Evolutionary conservation across 1,140 invertebrate species (phyloP), one percentile per base, ranked within the genome.

Genomic region (Wiebesia pumilae): DNA sequence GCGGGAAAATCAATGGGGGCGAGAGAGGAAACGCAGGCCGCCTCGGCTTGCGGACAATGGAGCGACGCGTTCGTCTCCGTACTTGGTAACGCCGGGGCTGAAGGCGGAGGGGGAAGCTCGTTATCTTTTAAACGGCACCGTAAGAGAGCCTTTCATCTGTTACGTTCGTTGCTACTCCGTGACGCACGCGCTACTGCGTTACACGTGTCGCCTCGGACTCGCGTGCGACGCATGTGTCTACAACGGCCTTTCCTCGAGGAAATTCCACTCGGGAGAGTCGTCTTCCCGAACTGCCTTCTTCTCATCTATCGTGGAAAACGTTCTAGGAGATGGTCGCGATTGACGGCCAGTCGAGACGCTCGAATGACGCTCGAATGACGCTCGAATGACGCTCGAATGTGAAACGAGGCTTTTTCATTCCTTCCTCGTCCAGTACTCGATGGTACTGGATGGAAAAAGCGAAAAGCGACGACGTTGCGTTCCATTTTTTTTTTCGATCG

Each of bases 61-160:
- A 27, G 58, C 58, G 58, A 24, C 3, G 3, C 58, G 3, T 16
- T 62, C 58, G 21, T 62, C 58, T 62, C 24, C 24, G 21, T 24
- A 27, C 24, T 27, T 10, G 54, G 54, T 3, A 21, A 27, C 54
- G 43, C 27, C 54, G 78, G 35, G 51, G 30, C 33, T 7, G 78
- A 16, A 14, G 58, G 19, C 47, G 27, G 54, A 58, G 38, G n/a
- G 9, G 35, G 35, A 21, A 81, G 19, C 47, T 54, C n/a, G 54
- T 81, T 81, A 62, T 81, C 33, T 81, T 81, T 81, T 81, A 81
- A 81, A 81, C 35, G 58, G 19, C 58, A 27, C 43, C 35, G 54
- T 24, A 4, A 24, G 38, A 43, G 24, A 9, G 38, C 3, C 38
- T 75, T 40, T 43, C 40, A 43, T 21, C 30, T 69, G 80, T 40